Conservation (phyloP, 2,797 vertebrate species). For the Microctenopoma stevenorrisi region DNA sequence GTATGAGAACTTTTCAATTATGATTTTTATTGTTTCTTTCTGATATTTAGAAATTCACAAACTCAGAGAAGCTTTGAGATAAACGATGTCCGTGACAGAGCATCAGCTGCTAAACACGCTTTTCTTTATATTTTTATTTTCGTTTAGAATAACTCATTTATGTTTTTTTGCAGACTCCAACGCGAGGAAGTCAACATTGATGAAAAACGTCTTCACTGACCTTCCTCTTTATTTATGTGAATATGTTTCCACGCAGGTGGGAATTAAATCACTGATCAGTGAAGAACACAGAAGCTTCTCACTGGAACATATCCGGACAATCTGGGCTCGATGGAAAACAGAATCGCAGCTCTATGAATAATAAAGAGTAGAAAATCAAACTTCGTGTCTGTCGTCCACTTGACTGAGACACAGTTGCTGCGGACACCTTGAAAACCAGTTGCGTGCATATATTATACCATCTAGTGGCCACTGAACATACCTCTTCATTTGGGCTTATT, state of each 20-base stretch:
- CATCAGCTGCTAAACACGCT: neutral
- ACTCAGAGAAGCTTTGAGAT: neutral
- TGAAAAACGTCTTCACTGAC: neutral
- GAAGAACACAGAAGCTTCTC: too few species aligned
- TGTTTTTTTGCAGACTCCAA: neutral
- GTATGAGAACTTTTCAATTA: too few species aligned
- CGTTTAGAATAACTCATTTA: neutral
- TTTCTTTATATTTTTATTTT: too few species aligned
- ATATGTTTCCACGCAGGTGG: too few species aligned
- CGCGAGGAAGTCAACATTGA: neutral
- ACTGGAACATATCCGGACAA: neutral
- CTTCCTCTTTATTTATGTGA: neutral
- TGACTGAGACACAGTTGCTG: conserved; percentile 7
- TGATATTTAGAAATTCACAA: neutral
- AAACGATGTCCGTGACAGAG: neutral
- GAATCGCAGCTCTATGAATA: neutral
- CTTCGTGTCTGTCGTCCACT: neutral
- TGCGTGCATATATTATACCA: conserved; percentile 71
- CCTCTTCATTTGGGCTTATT: conserved; percentile 36
- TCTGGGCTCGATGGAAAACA: too few species aligned
- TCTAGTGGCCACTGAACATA: conserved; percentile 76
- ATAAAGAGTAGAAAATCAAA: neutral
- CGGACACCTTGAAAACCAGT: conserved; percentile 27
- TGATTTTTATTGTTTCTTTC: too few species aligned
- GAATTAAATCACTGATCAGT: too few species aligned